Conservation (phyloP, 2,888 invertebrate species). For the Phortica okadai region DNA sequence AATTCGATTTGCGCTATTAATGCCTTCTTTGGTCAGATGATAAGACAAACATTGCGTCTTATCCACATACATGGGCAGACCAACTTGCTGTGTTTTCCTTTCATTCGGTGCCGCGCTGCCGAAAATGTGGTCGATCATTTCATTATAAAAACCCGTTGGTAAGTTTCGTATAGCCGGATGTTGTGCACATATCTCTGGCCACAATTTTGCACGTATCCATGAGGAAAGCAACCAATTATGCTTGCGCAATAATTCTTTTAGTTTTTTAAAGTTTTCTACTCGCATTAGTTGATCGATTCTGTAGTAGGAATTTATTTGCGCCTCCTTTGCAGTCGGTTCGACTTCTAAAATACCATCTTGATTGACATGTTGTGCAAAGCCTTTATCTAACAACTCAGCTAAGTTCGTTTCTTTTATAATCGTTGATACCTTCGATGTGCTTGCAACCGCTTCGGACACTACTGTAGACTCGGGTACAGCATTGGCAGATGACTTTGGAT, state of each 20-base stretch:
- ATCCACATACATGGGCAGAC: slow-evolving; percentile 93
- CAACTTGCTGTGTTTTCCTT: slow-evolving; percentile 80
- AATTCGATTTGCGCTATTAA: slow-evolving; percentile 88
- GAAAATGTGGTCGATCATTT: slow-evolving; percentile 88
- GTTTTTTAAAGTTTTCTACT: not conserved
- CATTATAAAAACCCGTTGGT: slow-evolving; percentile 92
- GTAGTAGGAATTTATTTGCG: not conserved
- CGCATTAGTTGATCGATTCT: not conserved
- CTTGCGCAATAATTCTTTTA: slow-evolving; percentile 12
- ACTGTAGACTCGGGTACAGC: not conserved
- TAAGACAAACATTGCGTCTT: slow-evolving; percentile 87
- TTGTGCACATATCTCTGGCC: slow-evolving; percentile 88
- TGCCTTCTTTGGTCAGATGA: slow-evolving; percentile 88
- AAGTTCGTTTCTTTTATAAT: not conserved
- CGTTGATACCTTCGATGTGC: not conserved
- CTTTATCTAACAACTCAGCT: not conserved
- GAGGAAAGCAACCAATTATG: slow-evolving; percentile 87
- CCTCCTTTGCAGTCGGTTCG: not conserved
- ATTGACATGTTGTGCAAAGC: slow-evolving; percentile 4
- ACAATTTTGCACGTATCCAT: slow-evolving; percentile 86
- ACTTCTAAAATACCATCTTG: not conserved
- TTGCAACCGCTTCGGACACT: not conserved
- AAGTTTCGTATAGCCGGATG: slow-evolving; percentile 82
- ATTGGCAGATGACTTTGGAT: not conserved
- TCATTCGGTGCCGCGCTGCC: slow-evolving; percentile 87